Evolutionary conservation across 2,888 invertebrate genomes (phyloP).

Genomic region (Cataglyphis livida): DNA sequence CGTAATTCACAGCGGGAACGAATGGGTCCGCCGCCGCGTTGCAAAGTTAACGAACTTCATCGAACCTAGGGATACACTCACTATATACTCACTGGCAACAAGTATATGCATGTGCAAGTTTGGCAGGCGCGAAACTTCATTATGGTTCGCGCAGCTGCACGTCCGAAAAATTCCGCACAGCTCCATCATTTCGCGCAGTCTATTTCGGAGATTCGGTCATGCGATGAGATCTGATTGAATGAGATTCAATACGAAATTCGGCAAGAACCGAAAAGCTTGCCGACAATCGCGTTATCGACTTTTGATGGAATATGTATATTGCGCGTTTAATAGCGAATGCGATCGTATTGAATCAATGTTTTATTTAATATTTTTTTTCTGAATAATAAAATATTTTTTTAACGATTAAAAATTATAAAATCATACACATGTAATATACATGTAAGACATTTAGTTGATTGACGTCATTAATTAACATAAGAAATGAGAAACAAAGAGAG

Average conservation of each 20-base stretch:
- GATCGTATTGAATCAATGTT: neutral
- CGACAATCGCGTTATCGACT: slow-evolving; percentile 17
- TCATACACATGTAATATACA: too few relatives aligned
- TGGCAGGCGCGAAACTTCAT: slow-evolving; percentile 39
- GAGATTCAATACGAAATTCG: slow-evolving; percentile 25
- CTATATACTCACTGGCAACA: slow-evolving; percentile 33
- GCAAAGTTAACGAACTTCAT: slow-evolving; percentile 72
- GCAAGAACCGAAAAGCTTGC: slow-evolving; percentile 4
- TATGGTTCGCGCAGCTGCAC: slow-evolving; percentile 32
- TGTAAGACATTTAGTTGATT: neutral
- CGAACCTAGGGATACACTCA: slow-evolving; percentile 43
- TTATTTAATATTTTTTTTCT: neutral
- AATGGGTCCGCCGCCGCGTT: slow-evolving; percentile 38
- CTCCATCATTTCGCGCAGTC: slow-evolving; percentile 6
- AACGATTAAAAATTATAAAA: neutral
- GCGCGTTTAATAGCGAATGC: slow-evolving; percentile 2
- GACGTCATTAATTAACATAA: neutral
- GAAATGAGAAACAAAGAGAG: neutral
- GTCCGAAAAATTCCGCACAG: slow-evolving; percentile 26
- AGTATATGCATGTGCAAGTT: slow-evolving; percentile 43
- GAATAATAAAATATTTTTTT: neutral
- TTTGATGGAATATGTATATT: neutral
- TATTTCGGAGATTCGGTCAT: slow-evolving; percentile 28
- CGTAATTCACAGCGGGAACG: slow-evolving; percentile 58
- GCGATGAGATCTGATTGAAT: slow-evolving; percentile 34